Base-by-base conservation (phyloP, 2,888 invertebrate species). In the Lasioglossum figueresi region DNA sequence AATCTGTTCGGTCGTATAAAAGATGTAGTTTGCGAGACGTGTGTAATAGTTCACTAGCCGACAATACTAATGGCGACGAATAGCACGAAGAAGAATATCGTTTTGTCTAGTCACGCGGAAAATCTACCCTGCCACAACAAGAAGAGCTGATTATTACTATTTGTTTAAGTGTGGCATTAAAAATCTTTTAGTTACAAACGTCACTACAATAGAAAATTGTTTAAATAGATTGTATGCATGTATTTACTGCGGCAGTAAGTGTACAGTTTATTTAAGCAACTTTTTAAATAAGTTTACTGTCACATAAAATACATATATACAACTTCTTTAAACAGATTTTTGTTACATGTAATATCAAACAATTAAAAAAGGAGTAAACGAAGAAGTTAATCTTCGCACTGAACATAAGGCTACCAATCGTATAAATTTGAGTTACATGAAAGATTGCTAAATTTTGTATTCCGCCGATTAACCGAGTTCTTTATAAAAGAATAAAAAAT, bases 41-140 rank as follows among this genome's bases (percentile, higher is more conserved):
- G 79, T 74, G 59, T 81, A 56, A 71, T 40, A 73, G 70, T 56
- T n/a, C 14, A 37, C 72, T 72, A 34, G 8, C 23, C 78, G 73
- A 86, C 72, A 45, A 68, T 75, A 45, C 23, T 56, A 40, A 68
- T 56, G 72, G 73, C 79, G 45, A 76, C 40, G 52, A 71, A 31
- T 71, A 83, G 81, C 87, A 80, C 80, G 79, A 88, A 90, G 90
- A 86, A 75, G 83, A 43, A 52, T 86, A 86, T 79, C 70, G 66
- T 79, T 48, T 78, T 70, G 0, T 70, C 40, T 37, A 40, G 10
- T 40, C 37, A 37, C 40, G 37, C 37, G 12, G 37, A 70, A 40
- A 14, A 70, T n/a, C 12, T 12, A n/a, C 5, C 12, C 37, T 5
- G 40, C 37, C 37, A 4, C 12, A 70, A 37, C 68, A 70, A n/a